Conservation (phyloP, 2,888 invertebrate species). For the Euplexia lucipara region DNA sequence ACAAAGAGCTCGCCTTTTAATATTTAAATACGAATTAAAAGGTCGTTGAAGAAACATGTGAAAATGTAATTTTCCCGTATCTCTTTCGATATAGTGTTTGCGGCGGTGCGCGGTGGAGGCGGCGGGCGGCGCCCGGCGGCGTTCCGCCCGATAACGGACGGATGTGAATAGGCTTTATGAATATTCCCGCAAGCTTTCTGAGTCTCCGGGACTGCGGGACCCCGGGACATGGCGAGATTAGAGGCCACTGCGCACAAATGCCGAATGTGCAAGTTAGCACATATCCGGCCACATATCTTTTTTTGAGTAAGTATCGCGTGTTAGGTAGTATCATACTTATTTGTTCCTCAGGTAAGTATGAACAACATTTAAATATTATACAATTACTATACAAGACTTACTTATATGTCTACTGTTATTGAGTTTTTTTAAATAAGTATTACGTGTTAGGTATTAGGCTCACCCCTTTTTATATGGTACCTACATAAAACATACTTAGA, state of each 20-base stretch:
- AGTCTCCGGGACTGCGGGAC: constrained; percentile 50
- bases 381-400: too few relatives aligned
- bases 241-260: constrained; percentile 69
- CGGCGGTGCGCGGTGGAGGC: constrained; percentile 48
- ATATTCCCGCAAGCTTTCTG: constrained; percentile 76
- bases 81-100: constrained; percentile 58
- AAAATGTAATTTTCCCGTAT: constrained; percentile 60
- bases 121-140: constrained; percentile 41
- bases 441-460: too few relatives aligned
- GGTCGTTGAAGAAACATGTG: constrained; percentile 21
- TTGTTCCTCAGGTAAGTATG: too few relatives aligned
- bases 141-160: constrained; percentile 79
- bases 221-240: constrained; percentile 69
- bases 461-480: too few relatives aligned
- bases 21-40: constrained; percentile 40
- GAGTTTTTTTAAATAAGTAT: too few relatives aligned
- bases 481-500: too few relatives aligned
- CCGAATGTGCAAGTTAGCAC: constrained; percentile 59
- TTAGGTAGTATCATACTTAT: too few relatives aligned
- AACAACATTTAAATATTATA: too few relatives aligned
- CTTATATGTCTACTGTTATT: too few relatives aligned
- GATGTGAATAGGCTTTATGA: constrained; percentile 76
- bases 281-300: constrained; percentile 28
- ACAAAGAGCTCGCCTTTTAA: constrained; percentile 20
- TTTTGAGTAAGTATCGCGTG: constrained; percentile 19